Percentiles rank a stretch among this genome's conserved stretches.
Evolutionary conservation across 2,797 vertebrate genomes (phyloP).

Genomic region (Rhodeus uyekii): DNA sequence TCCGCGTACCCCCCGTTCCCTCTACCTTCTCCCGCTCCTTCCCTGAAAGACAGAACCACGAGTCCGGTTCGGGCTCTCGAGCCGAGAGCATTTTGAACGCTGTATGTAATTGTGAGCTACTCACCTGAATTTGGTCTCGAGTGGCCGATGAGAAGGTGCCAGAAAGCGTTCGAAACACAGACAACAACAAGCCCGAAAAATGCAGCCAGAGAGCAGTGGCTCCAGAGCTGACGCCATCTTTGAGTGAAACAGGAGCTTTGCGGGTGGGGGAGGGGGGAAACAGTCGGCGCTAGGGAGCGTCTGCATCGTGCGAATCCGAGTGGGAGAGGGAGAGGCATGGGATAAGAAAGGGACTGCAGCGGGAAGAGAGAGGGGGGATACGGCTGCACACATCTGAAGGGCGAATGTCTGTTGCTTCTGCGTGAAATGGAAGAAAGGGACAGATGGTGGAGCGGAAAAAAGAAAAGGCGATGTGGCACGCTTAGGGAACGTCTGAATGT

Average conservation of each 20-base stretch:
- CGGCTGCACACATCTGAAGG: slow-evolving; percentile 78
- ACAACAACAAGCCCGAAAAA: slow-evolving; percentile 81
- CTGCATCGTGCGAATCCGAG: slow-evolving; percentile 68
- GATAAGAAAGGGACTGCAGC: slow-evolving; percentile 69
- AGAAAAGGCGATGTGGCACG: slow-evolving; percentile 62
- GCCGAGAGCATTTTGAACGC: slow-evolving; percentile 58
- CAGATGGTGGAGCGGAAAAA: slow-evolving; percentile 75
- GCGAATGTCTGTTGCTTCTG: slow-evolving; percentile 73
- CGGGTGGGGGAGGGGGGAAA: slow-evolving; percentile 79
- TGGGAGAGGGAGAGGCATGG: slow-evolving; percentile 57
- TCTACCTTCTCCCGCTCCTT: slow-evolving; percentile 76
- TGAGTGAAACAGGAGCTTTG: slow-evolving; percentile 84
- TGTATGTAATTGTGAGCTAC: slow-evolving; percentile 59
- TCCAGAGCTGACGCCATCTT: slow-evolving; percentile 85
- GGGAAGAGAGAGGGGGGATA: slow-evolving; percentile 52
- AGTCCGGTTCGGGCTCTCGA: slow-evolving; percentile 74
- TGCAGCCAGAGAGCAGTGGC: slow-evolving; percentile 80
- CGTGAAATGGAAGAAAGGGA: slow-evolving; percentile 83
- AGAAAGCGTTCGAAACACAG: slow-evolving; percentile 72
- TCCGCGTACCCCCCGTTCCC: slow-evolving; percentile 67
- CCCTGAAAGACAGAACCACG: slow-evolving; percentile 72
- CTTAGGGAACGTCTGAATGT: slow-evolving; percentile 78
- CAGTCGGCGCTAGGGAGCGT: slow-evolving; percentile 79
- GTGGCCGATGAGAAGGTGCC: slow-evolving; percentile 68
- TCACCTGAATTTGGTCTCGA: slow-evolving; percentile 78